Evolutionary conservation across 2,888 invertebrate species (phyloP).

Genomic region (Diploptera punctata): DNA sequence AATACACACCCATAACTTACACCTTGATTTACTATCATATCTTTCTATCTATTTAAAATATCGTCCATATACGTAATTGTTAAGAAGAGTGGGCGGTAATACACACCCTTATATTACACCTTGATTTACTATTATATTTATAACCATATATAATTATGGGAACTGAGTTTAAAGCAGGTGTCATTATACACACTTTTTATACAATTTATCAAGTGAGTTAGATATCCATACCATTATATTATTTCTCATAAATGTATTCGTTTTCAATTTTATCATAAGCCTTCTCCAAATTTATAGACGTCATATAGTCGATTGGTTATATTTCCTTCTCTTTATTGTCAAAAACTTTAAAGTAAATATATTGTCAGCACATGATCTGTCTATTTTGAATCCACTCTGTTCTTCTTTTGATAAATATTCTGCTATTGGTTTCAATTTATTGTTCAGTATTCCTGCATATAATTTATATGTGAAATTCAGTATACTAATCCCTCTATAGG

Average conservation of each 20-base stretch:
- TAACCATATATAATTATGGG: too few species aligned
- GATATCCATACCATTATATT: not conserved
- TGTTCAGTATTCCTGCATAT: not conserved
- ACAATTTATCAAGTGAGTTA: too few species aligned
- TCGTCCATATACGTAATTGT: too few species aligned
- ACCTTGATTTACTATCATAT: too few species aligned
- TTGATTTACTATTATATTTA: too few species aligned
- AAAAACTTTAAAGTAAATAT: not conserved
- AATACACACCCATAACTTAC: too few species aligned
- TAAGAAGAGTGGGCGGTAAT: too few species aligned
- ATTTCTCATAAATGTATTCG: not conserved
- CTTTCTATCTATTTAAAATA: too few species aligned
- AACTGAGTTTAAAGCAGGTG: too few species aligned
- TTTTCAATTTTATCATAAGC: not conserved
- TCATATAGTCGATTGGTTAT: not conserved
- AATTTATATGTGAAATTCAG: not conserved
- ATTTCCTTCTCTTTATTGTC: not conserved
- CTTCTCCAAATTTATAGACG: not conserved
- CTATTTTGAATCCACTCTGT: not conserved
- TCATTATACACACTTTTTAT: too few species aligned
- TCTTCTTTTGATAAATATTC: not conserved
- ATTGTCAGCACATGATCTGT: not conserved
- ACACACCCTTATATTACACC: too few species aligned
- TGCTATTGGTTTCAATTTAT: not conserved
- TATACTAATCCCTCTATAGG: slow-evolving; percentile 1